Evolutionary conservation across 2,113 vertebrate genomes (phyloP).

Genomic region (Psettodes erumei): DNA sequence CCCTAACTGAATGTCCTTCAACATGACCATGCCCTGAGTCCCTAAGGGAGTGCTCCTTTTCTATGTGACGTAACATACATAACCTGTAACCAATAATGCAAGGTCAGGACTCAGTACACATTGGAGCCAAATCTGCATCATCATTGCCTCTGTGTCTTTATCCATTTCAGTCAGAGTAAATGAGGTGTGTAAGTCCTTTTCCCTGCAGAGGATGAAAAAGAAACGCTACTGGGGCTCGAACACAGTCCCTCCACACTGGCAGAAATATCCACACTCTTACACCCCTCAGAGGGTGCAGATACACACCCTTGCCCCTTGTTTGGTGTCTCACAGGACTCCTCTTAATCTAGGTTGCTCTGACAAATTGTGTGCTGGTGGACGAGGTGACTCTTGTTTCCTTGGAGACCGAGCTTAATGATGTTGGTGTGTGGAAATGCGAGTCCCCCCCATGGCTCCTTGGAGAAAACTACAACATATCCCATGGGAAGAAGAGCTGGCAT

Average conservation of each 20-base stretch:
- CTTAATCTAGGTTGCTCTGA: conserved; percentile 62
- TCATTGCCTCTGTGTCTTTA: conserved; percentile 7
- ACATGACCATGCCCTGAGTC: not conserved
- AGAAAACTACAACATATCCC: conserved; percentile 30
- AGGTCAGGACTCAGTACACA: conserved; percentile 31
- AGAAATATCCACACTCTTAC: conserved; percentile 21
- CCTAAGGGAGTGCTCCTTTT: conserved; percentile 11
- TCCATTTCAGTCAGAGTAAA: conserved; percentile 47
- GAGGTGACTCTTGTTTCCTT: conserved; percentile 61
- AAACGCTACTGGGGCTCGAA: conserved; percentile 10
- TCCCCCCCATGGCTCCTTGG: conserved; percentile 1
- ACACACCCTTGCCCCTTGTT: conserved; percentile 36
- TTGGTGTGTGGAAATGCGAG: conserved; percentile 25
- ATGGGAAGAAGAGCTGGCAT: conserved; percentile 15
- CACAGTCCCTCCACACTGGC: conserved; percentile 16
- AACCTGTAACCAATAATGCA: conserved; percentile 22
- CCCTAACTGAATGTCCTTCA: conserved; percentile 11
- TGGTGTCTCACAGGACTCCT: conserved; percentile 42
- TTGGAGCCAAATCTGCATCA: conserved; percentile 27
- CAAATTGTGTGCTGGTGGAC: conserved; percentile 54
- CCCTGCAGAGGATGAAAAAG: conserved; percentile 37
- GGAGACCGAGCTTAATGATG: conserved; percentile 62
- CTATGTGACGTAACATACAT: conserved; percentile 29
- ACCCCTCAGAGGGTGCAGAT: conserved; percentile 26
- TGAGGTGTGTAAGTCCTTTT: conserved; percentile 37